Conservation (phyloP, 1,140 invertebrate genomes). For the Ceratoteleas bidentatus region DNA sequence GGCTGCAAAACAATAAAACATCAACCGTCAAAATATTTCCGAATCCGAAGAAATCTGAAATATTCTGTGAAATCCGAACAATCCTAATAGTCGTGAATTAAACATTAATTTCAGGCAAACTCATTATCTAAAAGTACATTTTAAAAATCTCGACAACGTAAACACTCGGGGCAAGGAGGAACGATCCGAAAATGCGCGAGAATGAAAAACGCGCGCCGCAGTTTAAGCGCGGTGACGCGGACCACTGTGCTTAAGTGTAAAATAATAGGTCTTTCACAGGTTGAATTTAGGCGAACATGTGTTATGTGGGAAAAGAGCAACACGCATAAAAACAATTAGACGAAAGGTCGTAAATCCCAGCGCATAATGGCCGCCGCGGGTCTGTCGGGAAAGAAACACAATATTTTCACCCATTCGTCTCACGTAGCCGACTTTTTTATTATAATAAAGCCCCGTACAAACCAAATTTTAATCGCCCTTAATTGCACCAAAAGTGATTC, state of each 20-base stretch:
- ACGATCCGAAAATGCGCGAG: conserved; percentile 19
- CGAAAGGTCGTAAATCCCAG: conserved; percentile 52
- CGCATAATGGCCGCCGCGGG: conserved; percentile 32
- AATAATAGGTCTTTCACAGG: conserved; percentile 54
- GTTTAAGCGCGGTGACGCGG: conserved; percentile 19
- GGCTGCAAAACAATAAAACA: no score
- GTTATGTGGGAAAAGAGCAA: conserved; percentile 42
- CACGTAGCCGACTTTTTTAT: conserved; percentile 41
- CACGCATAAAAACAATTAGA: conserved; percentile 59
- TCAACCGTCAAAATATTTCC: no score
- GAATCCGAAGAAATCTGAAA: no score
- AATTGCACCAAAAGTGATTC: conserved; percentile 25
- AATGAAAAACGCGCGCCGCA: conserved; percentile 29
- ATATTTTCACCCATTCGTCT: conserved; percentile 55
- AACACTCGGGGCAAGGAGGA: not conserved
- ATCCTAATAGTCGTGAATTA: no score
- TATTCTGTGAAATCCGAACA: no score
- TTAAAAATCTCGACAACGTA: not conserved
- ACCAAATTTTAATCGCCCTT: conserved; percentile 21
- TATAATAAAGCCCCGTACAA: conserved; percentile 26
- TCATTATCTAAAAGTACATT: not conserved
- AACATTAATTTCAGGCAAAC: not conserved
- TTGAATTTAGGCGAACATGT: conserved; percentile 53
- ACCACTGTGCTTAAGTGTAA: conserved; percentile 36
- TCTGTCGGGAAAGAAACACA: conserved; percentile 17